Conservation (phyloP, 2,888 invertebrate species). For the Harpalus rufipes region DNA sequence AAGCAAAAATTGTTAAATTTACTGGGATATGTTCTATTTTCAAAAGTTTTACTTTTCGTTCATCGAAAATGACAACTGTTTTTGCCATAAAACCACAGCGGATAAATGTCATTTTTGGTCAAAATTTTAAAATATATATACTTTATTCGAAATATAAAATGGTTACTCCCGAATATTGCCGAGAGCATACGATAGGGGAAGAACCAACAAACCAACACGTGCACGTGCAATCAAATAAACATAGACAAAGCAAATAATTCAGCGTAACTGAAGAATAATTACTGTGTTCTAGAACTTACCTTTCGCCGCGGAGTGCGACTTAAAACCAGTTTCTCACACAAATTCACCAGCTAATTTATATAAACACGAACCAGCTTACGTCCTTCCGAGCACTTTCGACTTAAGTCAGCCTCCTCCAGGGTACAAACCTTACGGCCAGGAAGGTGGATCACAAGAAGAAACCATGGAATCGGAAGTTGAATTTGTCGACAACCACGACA, state of each 20-base stretch:
- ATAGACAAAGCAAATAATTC: constrained; percentile 14
- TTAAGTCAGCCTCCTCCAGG: constrained; percentile 80
- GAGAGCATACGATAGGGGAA: no score
- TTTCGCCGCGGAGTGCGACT: constrained; percentile 83
- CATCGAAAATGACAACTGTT: no score
- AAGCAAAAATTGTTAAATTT: no score
- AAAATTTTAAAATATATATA: no score
- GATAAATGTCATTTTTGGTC: no score
- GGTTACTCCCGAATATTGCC: no score
- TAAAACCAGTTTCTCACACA: constrained; percentile 77
- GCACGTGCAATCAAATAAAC: neutral
- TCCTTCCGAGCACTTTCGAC: constrained; percentile 73
- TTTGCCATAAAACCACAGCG: no score
- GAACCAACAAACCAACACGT: no score
- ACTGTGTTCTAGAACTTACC: constrained; percentile 79
- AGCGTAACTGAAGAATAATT: neutral
- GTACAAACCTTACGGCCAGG: constrained; percentile 77
- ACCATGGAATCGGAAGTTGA: constrained; percentile 83
- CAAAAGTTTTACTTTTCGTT: no score
- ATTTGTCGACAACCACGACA: constrained; percentile 79
- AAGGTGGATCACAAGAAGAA: constrained; percentile 75
- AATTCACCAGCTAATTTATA: constrained; percentile 72
- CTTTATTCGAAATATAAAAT: no score
- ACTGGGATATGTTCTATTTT: no score
- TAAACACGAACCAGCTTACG: constrained; percentile 70